Evolutionary conservation across 23 tunicate genomes (phyloP).

Genomic region (Clavelina lepadiformis): DNA sequence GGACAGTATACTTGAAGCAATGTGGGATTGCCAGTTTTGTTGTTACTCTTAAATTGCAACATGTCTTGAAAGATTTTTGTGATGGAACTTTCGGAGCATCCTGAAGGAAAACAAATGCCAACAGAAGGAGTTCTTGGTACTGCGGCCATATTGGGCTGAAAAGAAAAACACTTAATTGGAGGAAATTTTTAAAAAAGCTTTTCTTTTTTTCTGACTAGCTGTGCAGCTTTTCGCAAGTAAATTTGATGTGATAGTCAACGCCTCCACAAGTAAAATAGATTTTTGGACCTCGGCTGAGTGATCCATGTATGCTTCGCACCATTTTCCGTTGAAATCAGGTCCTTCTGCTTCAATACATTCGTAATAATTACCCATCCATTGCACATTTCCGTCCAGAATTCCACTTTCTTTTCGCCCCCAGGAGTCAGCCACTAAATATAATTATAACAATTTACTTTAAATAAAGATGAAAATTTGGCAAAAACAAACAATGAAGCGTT

Average conservation of each 20-base stretch:
- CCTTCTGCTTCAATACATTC: conserved; percentile 44
- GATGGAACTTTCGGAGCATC: conserved; percentile 8
- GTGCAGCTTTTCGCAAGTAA: too few species aligned
- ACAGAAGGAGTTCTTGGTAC: conserved; percentile 26
- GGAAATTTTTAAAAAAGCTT: too few species aligned
- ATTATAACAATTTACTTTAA: too few species aligned
- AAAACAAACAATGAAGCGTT: too few species aligned
- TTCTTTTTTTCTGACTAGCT: too few species aligned
- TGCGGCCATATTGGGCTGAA: conserved; percentile 17
- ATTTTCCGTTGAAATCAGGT: conserved; percentile 29
- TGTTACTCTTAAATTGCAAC: background rate
- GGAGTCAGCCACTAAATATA: conserved; percentile 44
- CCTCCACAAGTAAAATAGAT: too few species aligned
- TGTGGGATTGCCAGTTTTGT: background rate
- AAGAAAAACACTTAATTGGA: too few species aligned
- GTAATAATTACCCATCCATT: conserved; percentile 64
- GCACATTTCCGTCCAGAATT: conserved; percentile 48
- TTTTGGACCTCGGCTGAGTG: background rate
- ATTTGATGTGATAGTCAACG: too few species aligned
- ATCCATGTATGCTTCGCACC: conserved; percentile 42
- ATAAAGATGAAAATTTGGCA: too few species aligned
- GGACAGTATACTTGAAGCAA: background rate
- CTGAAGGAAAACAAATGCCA: conserved; percentile 52
- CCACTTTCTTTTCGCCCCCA: conserved; percentile 63
- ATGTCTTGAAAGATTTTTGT: background rate